Evolutionary conservation across 2,888 invertebrate genomes (phyloP).

Genomic region (Brassicogethes aeneus): DNA sequence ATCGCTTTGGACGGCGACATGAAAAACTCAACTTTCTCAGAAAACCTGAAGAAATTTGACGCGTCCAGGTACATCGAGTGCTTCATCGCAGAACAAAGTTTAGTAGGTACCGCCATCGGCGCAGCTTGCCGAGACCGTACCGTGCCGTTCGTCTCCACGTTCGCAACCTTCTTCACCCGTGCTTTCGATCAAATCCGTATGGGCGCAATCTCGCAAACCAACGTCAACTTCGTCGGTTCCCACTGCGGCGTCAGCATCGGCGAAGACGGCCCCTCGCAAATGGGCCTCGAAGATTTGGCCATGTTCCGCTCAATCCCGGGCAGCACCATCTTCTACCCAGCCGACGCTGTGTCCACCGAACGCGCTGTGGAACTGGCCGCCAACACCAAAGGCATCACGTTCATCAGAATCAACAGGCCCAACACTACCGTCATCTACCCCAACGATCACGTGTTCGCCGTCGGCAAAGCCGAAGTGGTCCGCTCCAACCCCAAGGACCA

Average conservation of each 20-base stretch:
- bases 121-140: slow-evolving; percentile 87
- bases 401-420: slow-evolving; percentile 92
- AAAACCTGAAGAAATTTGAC: slow-evolving; percentile 71
- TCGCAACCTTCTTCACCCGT: slow-evolving; percentile 95
- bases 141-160: slow-evolving; percentile 92
- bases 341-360: slow-evolving; percentile 92
- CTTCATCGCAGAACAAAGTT: slow-evolving; percentile 98
- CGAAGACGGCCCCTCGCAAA: slow-evolving; percentile 98
- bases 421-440: slow-evolving; percentile 78
- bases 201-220: slow-evolving; percentile 98
- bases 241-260: slow-evolving; percentile 98
- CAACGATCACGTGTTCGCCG: slow-evolving; percentile 72
- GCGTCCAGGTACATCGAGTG: slow-evolving; percentile 86
- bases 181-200: slow-evolving; percentile 98
- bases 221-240: slow-evolving; percentile 93
- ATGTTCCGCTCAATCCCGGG: slow-evolving; percentile 90
- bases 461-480: slow-evolving; percentile 74
- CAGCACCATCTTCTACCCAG: slow-evolving; percentile 67
- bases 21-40: slow-evolving; percentile 97
- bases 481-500: slow-evolving; percentile 67
- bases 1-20: slow-evolving; percentile 96
- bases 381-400: slow-evolving; percentile 86
- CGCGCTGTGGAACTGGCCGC: slow-evolving; percentile 93
- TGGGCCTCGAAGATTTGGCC: slow-evolving; percentile 98
- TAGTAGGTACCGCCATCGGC: slow-evolving; percentile 93